Evolutionary conservation across 2,797 vertebrate species (phyloP).

Genomic region (Pangasius krempfi): DNA sequence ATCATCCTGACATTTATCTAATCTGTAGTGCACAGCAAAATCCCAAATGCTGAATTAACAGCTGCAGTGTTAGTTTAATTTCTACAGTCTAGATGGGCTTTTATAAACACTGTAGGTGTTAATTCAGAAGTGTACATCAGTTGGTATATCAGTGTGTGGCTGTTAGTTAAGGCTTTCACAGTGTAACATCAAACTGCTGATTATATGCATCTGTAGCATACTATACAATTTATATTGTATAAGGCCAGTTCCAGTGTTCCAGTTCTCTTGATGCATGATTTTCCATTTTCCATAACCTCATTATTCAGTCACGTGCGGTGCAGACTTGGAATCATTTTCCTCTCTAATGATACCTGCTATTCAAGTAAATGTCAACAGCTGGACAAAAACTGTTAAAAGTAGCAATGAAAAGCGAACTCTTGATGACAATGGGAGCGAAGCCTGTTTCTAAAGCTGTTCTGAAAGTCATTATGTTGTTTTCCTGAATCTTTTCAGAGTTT

Average conservation of each 20-base stretch:
- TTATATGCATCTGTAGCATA: neutral
- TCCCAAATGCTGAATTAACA: neutral
- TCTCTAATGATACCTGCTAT: slow-evolving; percentile 19
- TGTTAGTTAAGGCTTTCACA: neutral
- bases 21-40: slow-evolving; percentile 7
- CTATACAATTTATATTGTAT: neutral
- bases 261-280: neutral
- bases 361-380: slow-evolving; percentile 33
- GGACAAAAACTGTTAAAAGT: slow-evolving; percentile 12
- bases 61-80: neutral
- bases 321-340: slow-evolving; percentile 1
- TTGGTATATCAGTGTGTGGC: neutral
- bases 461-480: slow-evolving; percentile 22
- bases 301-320: slow-evolving; percentile 7
- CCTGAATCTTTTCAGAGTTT: neutral
- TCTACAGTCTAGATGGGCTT: slow-evolving; percentile 2
- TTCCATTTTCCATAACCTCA: slow-evolving; percentile 15
- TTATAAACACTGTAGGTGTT: slow-evolving; percentile 4
- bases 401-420: neutral
- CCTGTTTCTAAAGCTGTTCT: slow-evolving; percentile 21
- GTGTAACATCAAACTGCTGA: neutral
- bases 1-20: neutral
- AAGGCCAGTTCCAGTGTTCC: neutral
- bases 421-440: neutral
- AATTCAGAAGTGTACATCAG: neutral